A percentile compares a stretch with the other conserved stretches of the same genome.
phyloP scores from a whole-genome alignment of 2,797 vertebrate species.

The Phoebastria nigripes region DNA sequence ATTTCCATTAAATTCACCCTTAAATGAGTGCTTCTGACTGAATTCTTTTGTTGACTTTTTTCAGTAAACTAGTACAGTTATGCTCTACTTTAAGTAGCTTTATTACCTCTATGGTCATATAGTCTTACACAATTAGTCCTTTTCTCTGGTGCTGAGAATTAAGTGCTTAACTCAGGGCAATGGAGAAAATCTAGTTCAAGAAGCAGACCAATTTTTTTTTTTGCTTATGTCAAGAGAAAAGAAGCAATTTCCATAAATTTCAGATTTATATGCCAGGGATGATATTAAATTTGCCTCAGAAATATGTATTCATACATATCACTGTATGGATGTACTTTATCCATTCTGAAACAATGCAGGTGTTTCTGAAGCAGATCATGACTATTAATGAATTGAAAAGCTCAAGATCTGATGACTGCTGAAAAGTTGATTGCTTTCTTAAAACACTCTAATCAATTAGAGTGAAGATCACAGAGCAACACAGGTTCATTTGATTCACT shows the following conservation, averaged over 20 bases:
- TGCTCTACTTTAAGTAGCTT: neutral
- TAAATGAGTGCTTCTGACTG: neutral
- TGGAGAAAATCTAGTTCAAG: neutral
- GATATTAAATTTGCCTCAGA: neutral
- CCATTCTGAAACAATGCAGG: neutral
- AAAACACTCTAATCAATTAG: neutral
- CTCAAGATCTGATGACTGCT: neutral
- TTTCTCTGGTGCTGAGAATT: neutral
- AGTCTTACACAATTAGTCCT: neutral
- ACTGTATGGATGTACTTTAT: neutral
- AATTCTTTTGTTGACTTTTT: neutral
- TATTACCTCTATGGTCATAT: neutral
- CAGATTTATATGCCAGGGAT: neutral
- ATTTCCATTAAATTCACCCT: conserved; percentile 15
- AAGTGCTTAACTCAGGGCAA: neutral
- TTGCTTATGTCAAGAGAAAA: neutral
- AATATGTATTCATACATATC: neutral
- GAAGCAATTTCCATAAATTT: neutral
- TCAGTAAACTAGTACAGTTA: neutral
- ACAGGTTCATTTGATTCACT: neutral
- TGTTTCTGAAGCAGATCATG: neutral
- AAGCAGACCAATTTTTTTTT: neutral
- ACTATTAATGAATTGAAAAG: neutral
- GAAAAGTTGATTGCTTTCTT: neutral
- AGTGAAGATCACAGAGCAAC: neutral